Evolutionary conservation across 2,888 invertebrate species (phyloP).

Genomic region (Carcina quercana): DNA sequence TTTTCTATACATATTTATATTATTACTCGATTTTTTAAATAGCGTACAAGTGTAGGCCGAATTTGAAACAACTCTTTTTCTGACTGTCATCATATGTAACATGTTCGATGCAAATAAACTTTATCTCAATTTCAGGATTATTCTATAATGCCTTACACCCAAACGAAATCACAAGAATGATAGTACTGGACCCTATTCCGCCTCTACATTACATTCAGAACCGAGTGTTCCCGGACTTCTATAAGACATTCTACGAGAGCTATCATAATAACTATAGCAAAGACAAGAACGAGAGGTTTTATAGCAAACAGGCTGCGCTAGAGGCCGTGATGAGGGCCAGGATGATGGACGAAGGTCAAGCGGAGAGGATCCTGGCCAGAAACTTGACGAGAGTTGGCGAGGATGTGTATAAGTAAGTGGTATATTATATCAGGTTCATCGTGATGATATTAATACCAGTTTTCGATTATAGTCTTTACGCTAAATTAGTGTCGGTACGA

Average conservation of each 20-base stretch:
- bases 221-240: conserved; percentile 32
- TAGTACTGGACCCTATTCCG: conserved; percentile 38
- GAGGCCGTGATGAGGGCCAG: conserved; percentile 57
- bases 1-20: too few relatives aligned
- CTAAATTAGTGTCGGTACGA: too few relatives aligned
- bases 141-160: conserved; percentile 59
- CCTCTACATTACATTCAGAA: conserved; percentile 33
- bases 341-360: conserved; percentile 51
- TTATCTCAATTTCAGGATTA: conserved; percentile 30
- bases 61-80: too few relatives aligned
- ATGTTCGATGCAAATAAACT: too few relatives aligned
- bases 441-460: too few relatives aligned
- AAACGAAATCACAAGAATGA: conserved; percentile 55
- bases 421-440: too few relatives aligned
- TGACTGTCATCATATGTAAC: too few relatives aligned
- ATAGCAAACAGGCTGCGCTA: conserved; percentile 37
- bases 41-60: too few relatives aligned
- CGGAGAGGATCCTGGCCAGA: conserved; percentile 59
- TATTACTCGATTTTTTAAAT: too few relatives aligned
- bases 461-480: too few relatives aligned
- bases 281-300: conserved; percentile 29
- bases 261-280: conserved; percentile 42
- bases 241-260: conserved; percentile 32
- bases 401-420: conserved; percentile 50
- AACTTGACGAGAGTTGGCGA: conserved; percentile 48